These are phyloP conservation scores for Pseudomyrmex flavicornis DNA, from an alignment of 1,140 invertebrate genomes.

Conservation along the genomic window DNA sequence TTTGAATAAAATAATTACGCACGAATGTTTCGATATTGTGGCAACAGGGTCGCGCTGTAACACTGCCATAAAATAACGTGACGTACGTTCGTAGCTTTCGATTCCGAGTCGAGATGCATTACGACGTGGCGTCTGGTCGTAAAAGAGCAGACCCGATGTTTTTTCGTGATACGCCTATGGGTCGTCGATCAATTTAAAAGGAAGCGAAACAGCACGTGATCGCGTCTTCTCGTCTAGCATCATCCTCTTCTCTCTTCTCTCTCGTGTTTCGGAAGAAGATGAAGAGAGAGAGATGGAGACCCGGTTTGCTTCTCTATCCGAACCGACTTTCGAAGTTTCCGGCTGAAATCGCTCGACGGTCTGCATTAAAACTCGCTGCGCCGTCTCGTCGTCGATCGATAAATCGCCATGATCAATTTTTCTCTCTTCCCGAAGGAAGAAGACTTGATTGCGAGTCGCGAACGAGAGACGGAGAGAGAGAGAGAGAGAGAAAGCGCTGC, in stretches of 20 bases:
- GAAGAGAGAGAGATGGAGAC: background rate
- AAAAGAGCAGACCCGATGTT: conserved; percentile 18
- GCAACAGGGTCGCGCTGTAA: conserved; percentile 16
- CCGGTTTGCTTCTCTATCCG: conserved; percentile 46
- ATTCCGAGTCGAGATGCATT: conserved; percentile 24
- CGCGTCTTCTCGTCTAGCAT: conserved; percentile 27
- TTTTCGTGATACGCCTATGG: conserved; percentile 56
- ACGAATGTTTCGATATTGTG: background rate
- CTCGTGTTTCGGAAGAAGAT: background rate
- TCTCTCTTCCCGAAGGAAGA: background rate
- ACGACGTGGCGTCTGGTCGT: conserved; percentile 2
- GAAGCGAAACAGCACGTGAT: conserved; percentile 52
- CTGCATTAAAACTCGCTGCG: conserved; percentile 18
- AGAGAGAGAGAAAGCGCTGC: background rate
- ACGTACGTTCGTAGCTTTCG: background rate
- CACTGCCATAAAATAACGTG: conserved; percentile 21
- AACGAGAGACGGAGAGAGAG: too few relatives aligned
- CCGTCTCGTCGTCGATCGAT: conserved; percentile 29
- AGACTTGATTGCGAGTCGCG: background rate
- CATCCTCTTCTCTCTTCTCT: background rate
- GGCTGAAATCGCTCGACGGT: conserved; percentile 6
- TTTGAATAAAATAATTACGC: too few relatives aligned
- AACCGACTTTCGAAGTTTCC: conserved; percentile 45
- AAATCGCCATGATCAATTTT: conserved; percentile 1
- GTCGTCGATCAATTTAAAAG: conserved; percentile 59